phyloP scores from a whole-genome alignment of 1,140 invertebrate species.

The Drosophila kohkoa region DNA sequence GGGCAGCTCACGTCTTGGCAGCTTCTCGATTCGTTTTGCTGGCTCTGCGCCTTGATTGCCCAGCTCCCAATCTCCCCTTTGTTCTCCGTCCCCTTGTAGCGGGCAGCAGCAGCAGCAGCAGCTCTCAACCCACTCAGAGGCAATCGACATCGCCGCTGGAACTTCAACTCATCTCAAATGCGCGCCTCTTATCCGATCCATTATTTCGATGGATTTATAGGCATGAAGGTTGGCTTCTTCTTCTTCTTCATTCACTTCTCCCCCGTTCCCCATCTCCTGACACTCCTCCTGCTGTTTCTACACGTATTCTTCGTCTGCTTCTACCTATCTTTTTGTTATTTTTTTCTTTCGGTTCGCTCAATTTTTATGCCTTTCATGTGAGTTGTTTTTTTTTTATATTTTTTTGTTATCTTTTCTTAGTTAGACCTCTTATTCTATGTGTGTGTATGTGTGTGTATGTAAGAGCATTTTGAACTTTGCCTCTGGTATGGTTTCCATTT shows the following conservation, averaged over 20 bases:
- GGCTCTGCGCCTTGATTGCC: slow-evolving; percentile 56
- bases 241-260: neutral
- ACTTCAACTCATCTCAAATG: slow-evolving; percentile 64
- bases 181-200: slow-evolving; percentile 76
- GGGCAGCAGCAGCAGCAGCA: slow-evolving; percentile 13
- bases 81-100: slow-evolving; percentile 1
- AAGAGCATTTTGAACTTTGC: slow-evolving; percentile 13
- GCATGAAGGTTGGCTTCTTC: slow-evolving; percentile 54
- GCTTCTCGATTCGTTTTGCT: slow-evolving; percentile 47
- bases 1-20: slow-evolving; percentile 47
- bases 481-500: neutral
- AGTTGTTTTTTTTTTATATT: slow-evolving; percentile 29
- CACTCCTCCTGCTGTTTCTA: slow-evolving; percentile 10
- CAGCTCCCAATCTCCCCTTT: neutral
- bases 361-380: slow-evolving; percentile 57
- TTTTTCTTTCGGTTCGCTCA: slow-evolving; percentile 41
- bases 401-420: slow-evolving; percentile 50
- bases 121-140: slow-evolving; percentile 39
- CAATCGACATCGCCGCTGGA: slow-evolving; percentile 25
- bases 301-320: slow-evolving; percentile 3
- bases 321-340: slow-evolving; percentile 6
- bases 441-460: neutral
- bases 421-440: neutral
- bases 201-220: slow-evolving; percentile 78
- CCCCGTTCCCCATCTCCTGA: slow-evolving; percentile 1